Base-by-base conservation (phyloP, 30 jellyfish, hydroid and myxozoan species). In the Rhopilema esculentum region DNA sequence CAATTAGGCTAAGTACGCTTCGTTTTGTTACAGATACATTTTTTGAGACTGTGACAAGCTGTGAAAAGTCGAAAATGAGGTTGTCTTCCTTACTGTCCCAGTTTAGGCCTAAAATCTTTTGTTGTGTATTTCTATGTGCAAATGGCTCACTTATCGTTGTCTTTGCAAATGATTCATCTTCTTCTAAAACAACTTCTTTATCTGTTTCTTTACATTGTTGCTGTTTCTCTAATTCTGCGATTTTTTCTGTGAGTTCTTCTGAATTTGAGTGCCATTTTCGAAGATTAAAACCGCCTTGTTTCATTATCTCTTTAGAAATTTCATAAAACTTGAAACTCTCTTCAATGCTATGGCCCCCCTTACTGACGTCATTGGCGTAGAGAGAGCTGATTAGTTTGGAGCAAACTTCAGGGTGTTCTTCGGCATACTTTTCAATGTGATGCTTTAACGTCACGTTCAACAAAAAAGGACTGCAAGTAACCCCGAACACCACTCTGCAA, bases 11-110 rank as follows among this genome's bases (percentile, higher is more conserved):
- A 0, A 75, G 52, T 1, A 49, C 52, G 26, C 18, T 49, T 49
- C 86, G 8, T 23, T 75, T 75, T 12, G 86, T 75, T 21, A 33
- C 70, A 8, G 53, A 18, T 16, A 30, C 29, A 17, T 27, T 57
- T 72, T 30, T 40, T 9, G 29, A 19, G 7, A n/a, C 29, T 9
- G 49, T 18, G 66, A 9, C 61, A 23, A 69, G 57, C 16, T 22
- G 48, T 6, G 83, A 28, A 18, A 72, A 1, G 52, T 40, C 6
- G 26, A 27, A 72, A 12, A 27, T 24, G 29, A 26, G 24, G 66
- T 15, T 27, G 66, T 72, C 66, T 18, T 30, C 22, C n/a, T 32
- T 25, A 19, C 23, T 72, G 31, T 72, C 29, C 83, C 83, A 72
- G 33, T 33, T 24, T 32, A 32, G 33, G 49, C 86, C 86, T 31